Conservation (phyloP, 2,888 invertebrate genomes). For the Pterostichus madidus region DNA sequence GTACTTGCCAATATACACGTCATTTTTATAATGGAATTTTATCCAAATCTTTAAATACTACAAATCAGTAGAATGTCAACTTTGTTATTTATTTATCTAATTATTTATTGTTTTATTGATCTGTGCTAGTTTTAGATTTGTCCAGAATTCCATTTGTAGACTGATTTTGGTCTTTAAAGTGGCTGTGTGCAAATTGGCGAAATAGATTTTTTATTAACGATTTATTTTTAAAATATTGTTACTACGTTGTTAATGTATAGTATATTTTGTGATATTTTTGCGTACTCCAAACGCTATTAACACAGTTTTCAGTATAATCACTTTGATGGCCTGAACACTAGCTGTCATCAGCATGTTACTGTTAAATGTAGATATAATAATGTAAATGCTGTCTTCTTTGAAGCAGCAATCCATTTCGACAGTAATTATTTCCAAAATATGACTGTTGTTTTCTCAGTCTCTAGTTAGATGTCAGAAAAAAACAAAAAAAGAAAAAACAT, state of each 20-base stretch:
- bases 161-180: constrained; percentile 4
- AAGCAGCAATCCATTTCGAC: constrained; percentile 47
- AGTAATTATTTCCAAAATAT: constrained; percentile 48
- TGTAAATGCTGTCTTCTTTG: constrained; percentile 41
- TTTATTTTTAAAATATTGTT: constrained; percentile 67
- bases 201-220: constrained; percentile 65
- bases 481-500: constrained; percentile 50
- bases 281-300: constrained; percentile 64
- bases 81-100: constrained; percentile 8
- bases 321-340: constrained; percentile 65
- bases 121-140: constrained; percentile 10
- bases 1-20: constrained; percentile 52
- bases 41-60: neutral
- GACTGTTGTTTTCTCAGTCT: constrained; percentile 61
- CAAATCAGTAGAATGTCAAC: neutral
- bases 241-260: constrained; percentile 67
- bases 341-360: constrained; percentile 64
- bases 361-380: constrained; percentile 65
- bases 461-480: constrained; percentile 59
- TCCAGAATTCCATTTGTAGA: neutral
- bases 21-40: neutral
- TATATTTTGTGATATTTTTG: constrained; percentile 67
- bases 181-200: constrained; percentile 38
- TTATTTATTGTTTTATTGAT: constrained; percentile 18
- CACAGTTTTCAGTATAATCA: constrained; percentile 65